Conservation (phyloP, 2,113 vertebrate genomes). For the Triplophysa siluroides region DNA sequence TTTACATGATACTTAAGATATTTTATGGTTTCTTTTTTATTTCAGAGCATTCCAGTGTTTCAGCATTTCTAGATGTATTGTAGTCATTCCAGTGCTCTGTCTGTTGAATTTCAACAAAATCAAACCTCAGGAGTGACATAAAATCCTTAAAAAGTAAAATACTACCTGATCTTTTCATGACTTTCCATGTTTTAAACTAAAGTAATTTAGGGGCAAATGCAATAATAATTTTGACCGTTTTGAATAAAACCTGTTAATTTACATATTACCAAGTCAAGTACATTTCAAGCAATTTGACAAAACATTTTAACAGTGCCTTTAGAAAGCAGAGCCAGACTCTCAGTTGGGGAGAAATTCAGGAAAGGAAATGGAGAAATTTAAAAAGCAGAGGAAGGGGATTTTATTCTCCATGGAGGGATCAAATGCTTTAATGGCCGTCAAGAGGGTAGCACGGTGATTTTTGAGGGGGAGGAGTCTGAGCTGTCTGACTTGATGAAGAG, state of each 20-base stretch:
- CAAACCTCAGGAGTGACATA: too few relatives aligned
- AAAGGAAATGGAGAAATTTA: background rate
- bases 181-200: background rate
- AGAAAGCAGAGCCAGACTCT: constrained; percentile 28
- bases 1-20: too few relatives aligned
- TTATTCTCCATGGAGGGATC: constrained; percentile 1
- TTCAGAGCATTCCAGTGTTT: too few relatives aligned
- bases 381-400: constrained; percentile 16
- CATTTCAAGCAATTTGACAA: background rate
- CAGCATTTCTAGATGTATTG: too few relatives aligned
- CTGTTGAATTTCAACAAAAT: too few relatives aligned
- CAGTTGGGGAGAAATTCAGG: constrained; percentile 22
- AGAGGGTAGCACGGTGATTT: background rate
- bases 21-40: too few relatives aligned
- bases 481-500: constrained; percentile 38
- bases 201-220: background rate
- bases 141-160: too few relatives aligned
- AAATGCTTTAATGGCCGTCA: constrained; percentile 31
- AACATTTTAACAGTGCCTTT: constrained; percentile 44
- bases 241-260: background rate
- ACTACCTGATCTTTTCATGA: too few relatives aligned
- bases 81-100: too few relatives aligned
- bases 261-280: background rate
- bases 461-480: constrained; percentile 28
- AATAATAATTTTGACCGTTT: too few relatives aligned